Evolutionary conservation across 1,140 invertebrate genomes (phyloP).

Genomic region (Zeugodacus cucurbitae): DNA sequence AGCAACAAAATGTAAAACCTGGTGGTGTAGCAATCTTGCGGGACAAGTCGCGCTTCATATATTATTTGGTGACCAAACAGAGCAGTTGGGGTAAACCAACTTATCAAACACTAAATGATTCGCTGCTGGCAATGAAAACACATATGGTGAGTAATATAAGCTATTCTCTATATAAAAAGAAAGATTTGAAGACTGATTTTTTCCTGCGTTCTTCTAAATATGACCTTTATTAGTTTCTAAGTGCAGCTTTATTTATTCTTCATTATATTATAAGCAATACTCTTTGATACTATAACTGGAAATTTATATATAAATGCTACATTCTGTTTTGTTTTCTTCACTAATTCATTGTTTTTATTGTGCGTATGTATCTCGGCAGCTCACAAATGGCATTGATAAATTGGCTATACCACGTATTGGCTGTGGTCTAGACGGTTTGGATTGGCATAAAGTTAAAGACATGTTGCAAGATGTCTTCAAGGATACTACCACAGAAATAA

Average conservation of each 20-base stretch:
- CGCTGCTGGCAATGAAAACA: slow-evolving; percentile 62
- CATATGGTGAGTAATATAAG: slow-evolving; percentile 59
- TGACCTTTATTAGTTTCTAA: too few species aligned
- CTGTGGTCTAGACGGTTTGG: slow-evolving; percentile 72
- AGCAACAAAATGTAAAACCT: slow-evolving; percentile 59
- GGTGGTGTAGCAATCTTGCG: slow-evolving; percentile 70
- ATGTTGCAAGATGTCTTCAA: slow-evolving; percentile 69
- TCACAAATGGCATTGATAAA: slow-evolving; percentile 65
- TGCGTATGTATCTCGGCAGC: slow-evolving; percentile 47
- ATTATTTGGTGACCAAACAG: slow-evolving; percentile 70
- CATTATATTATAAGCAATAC: too few species aligned
- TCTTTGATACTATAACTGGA: background rate
- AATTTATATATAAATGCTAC: too few species aligned
- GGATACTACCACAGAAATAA: slow-evolving; percentile 64
- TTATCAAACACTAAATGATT: slow-evolving; percentile 62
- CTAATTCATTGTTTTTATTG: background rate
- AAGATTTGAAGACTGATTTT: background rate
- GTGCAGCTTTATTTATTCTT: too few species aligned
- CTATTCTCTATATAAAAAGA: background rate
- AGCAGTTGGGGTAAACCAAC: slow-evolving; percentile 67
- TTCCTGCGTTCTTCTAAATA: background rate
- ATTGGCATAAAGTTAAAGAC: slow-evolving; percentile 70
- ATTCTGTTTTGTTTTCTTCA: background rate
- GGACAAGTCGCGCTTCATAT: slow-evolving; percentile 67
- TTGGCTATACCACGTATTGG: slow-evolving; percentile 73